A percentile compares a stretch with the other conserved stretches of the same genome.
phyloP scores from a whole-genome alignment of 1,140 invertebrate species.

The Aphis gossypii region DNA sequence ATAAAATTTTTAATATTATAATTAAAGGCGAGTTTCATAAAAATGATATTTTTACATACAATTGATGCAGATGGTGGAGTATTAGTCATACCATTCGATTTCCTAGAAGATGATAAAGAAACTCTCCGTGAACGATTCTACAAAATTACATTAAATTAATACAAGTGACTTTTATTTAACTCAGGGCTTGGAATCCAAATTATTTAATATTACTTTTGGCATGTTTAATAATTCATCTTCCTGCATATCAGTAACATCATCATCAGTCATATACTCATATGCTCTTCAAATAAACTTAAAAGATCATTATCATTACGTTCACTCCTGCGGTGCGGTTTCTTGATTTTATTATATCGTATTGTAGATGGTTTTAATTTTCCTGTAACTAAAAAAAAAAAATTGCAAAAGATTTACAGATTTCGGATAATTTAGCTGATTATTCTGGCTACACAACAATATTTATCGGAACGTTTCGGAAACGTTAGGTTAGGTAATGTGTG shows the following conservation, averaged over 20 bases:
- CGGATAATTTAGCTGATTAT: too few species aligned
- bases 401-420: too few species aligned
- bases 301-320: not conserved
- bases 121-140: not conserved
- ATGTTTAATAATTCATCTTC: not conserved
- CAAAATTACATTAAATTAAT: not conserved
- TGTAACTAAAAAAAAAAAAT: too few species aligned
- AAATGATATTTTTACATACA: not conserved
- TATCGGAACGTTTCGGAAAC: too few species aligned
- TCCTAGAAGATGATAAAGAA: not conserved
- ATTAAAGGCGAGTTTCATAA: not conserved
- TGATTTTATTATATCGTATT: not conserved
- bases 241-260: not conserved
- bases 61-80: too few species aligned
- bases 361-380: too few species aligned
- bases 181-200: not conserved
- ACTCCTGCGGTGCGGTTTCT: not conserved
- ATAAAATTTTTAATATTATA: not conserved
- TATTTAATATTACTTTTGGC: not conserved
- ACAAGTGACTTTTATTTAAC: not conserved
- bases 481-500: too few species aligned
- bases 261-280: not conserved
- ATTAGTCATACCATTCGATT: not conserved
- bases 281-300: not conserved
- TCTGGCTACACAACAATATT: too few species aligned